A percentile compares a stretch with the other conserved stretches of the same genome.
Conservation (phyloP, 2,113 vertebrate species). For the Hyperoodon ampullatus region DNA sequence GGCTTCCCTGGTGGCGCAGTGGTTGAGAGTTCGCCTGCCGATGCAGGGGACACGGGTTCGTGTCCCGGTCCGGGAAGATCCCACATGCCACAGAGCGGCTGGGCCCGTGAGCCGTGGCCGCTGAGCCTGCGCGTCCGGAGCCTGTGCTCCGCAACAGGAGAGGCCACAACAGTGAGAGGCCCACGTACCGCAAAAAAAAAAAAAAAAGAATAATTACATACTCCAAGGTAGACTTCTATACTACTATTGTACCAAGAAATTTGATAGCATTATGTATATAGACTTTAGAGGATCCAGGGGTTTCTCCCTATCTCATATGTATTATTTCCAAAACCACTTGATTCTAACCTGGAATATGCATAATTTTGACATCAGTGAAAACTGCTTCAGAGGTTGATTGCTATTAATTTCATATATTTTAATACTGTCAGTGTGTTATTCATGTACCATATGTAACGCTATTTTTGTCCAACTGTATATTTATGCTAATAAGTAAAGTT, state of each 20-base stretch:
- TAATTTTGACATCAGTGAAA: neutral
- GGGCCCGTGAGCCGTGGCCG: no score
- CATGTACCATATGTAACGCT: neutral
- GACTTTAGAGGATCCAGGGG: neutral
- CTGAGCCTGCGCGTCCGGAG: no score
- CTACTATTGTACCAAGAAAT: neutral
- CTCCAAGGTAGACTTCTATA: neutral
- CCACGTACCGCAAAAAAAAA: no score
- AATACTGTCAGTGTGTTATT: conserved; percentile 3
- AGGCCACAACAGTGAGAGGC: no score
- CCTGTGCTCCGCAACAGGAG: no score
- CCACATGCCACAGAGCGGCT: no score
- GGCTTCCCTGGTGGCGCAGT: no score
- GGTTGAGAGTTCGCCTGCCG: no score
- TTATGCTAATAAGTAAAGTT: neutral
- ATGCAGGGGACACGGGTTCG: no score
- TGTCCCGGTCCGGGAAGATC: no score
- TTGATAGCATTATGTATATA: neutral
- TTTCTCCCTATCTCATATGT: neutral
- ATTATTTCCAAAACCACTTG: conserved; percentile 29
- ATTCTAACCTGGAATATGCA: neutral
- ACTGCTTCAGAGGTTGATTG: neutral
- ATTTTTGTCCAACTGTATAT: neutral
- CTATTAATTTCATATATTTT: conserved; percentile 4
- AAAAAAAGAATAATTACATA: neutral